Evolutionary conservation across 64 coral and sea anemone species (phyloP), one percentile per base, ranked within the genome.

Genomic region (Platygyra sinensis): DNA sequence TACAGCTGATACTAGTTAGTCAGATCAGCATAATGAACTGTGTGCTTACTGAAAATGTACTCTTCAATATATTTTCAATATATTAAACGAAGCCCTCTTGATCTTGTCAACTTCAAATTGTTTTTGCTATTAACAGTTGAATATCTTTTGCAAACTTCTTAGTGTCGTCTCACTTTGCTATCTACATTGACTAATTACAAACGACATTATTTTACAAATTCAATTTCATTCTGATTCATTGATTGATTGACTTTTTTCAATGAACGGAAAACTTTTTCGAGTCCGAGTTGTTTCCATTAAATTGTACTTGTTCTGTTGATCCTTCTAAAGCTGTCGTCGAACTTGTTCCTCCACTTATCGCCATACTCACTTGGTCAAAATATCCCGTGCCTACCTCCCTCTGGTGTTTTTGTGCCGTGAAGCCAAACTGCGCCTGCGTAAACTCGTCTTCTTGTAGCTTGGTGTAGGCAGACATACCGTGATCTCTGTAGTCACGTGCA

Each of bases 381-480:
- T 96, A 96, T 32, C 89, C 90, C 27, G 90, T 91, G 13, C 94
- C 94, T 55, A 96, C 94, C 65, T 96, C 94, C 25, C 94, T 87
- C 77, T 96, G 94, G 31, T 96, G 94, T 73, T 96, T 96, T 63
- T 96, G 94, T 29, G 90, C 90, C 16, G 94, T 96, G 72, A 96
- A 96, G 13, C 94, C 94, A 60, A 72, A 32, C 49, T 89, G 88
- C 30, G 94, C 94, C 62, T 89, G 94, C 28, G 83, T 86, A 89
- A 96, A 96, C 74, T 96, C 94, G 72, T 96, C 94, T 89, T 96
- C 94, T 60, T 96, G 94, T 22, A 96, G 89, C 78, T 89, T 79
- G 32, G 94, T 96, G 54, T 96, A 96, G 32, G 94, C 94, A 28
- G 83, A 84, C 94, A 96, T 96, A 9, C 94, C 94, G 3, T 81